Evolutionary conservation across 2,888 invertebrate species (phyloP).

Genomic region (Crematogaster levior): DNA sequence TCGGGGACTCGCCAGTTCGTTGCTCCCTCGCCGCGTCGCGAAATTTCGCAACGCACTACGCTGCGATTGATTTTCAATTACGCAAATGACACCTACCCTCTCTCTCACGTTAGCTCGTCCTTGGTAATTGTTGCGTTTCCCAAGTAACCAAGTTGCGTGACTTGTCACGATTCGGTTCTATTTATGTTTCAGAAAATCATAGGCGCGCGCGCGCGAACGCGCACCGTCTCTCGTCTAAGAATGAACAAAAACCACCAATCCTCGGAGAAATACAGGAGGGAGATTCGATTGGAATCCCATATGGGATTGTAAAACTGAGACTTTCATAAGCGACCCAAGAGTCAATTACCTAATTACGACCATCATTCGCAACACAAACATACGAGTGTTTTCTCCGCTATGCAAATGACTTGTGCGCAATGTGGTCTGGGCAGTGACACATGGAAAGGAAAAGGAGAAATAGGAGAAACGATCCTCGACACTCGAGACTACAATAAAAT

Average conservation of each 20-base stretch:
- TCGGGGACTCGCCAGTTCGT: neutral
- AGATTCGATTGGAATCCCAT: neutral
- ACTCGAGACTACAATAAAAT: too few species aligned
- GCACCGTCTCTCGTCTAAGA: neutral
- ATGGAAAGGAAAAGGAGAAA: too few species aligned
- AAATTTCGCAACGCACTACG: neutral
- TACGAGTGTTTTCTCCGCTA: too few species aligned
- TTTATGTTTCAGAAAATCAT: neutral
- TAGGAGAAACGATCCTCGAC: neutral
- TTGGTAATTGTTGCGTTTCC: neutral
- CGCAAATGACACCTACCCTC: neutral
- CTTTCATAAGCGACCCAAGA: neutral
- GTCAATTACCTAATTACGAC: neutral
- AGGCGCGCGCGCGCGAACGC: neutral
- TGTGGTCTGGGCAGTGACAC: too few species aligned
- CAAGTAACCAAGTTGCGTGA: neutral
- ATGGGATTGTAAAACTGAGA: neutral
- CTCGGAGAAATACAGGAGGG: neutral
- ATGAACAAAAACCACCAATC: neutral
- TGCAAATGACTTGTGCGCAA: too few species aligned
- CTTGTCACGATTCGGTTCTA: neutral
- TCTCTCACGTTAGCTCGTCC: too few species aligned
- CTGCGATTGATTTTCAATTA: neutral
- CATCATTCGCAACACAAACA: too few species aligned
- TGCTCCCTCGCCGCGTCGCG: neutral